A percentile compares a stretch with the other conserved stretches of the same genome.
phyloP scores from a whole-genome alignment of 92 coral and sea anemone genomes.

The Epizoanthus fatuus region DNA sequence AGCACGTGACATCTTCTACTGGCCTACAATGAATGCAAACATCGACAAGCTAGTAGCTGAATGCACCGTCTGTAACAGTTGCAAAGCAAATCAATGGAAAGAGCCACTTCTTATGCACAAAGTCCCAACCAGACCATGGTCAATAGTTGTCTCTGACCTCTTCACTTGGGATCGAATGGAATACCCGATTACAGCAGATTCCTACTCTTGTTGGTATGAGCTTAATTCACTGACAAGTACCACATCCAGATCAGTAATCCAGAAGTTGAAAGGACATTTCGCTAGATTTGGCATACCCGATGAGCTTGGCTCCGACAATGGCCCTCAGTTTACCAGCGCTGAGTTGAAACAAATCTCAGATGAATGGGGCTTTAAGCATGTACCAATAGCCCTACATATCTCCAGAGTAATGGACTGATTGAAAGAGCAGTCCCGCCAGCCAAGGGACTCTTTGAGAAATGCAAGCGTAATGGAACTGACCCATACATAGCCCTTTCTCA shows the following conservation, averaged over 20 bases:
- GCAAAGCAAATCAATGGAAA: conserved; percentile 23
- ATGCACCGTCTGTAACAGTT: conserved; percentile 67
- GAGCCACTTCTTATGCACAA: conserved; percentile 31
- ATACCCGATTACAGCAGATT: conserved; percentile 34
- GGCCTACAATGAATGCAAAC: conserved; percentile 51
- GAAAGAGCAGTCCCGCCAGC: conserved; percentile 31
- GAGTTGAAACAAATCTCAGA: conserved; percentile 27
- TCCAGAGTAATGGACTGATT: conserved; percentile 51
- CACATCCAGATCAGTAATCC: conserved; percentile 47
- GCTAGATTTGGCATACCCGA: conserved; percentile 51
- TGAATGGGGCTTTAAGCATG: conserved; percentile 42
- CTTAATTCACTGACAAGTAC: conserved; percentile 25
- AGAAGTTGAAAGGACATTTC: conserved; percentile 45
- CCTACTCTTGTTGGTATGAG: conserved; percentile 52
- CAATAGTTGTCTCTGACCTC: conserved; percentile 26
- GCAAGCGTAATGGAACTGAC: conserved; percentile 55
- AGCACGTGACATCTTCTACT: conserved; percentile 47
- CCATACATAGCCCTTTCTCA: conserved; percentile 40
- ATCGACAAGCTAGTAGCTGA: conserved; percentile 44
- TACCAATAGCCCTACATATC: conserved; percentile 36
- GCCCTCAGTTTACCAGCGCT: conserved; percentile 57
- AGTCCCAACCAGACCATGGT: conserved; percentile 26
- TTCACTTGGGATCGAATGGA: conserved; percentile 39
- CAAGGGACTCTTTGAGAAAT: conserved; percentile 44
- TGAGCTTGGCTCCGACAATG: conserved; percentile 52